Evolutionary conservation across 2,797 vertebrate species (phyloP).

Genomic region (Pampus argenteus): DNA sequence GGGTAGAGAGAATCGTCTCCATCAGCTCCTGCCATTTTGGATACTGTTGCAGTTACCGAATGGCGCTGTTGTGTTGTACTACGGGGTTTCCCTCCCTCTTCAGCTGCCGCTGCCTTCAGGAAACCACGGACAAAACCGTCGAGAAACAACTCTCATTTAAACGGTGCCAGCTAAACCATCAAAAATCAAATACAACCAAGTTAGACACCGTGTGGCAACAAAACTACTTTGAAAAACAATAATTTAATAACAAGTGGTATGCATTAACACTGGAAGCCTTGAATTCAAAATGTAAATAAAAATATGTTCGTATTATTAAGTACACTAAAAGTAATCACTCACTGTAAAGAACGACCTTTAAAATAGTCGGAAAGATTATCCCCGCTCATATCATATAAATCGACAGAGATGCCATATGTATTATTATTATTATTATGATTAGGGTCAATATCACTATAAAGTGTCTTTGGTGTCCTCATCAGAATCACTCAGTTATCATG

Average conservation of each 20-base stretch:
- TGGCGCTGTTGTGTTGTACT: constrained; percentile 75
- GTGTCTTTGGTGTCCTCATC: too few relatives aligned
- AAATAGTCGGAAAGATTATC: neutral
- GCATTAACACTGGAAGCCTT: neutral
- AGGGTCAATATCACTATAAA: too few relatives aligned
- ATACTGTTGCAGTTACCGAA: constrained; percentile 70
- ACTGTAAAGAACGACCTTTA: neutral
- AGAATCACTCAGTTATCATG: too few relatives aligned
- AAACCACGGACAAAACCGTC: neutral
- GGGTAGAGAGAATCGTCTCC: constrained; percentile 92
- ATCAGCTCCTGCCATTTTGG: constrained; percentile 91
- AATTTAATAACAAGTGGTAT: neutral
- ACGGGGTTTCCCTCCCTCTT: constrained; percentile 79
- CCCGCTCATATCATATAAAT: neutral
- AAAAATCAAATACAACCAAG: neutral
- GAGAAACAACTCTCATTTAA: neutral
- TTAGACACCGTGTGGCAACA: neutral
- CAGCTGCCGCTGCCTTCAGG: constrained; percentile 37
- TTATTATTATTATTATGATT: too few relatives aligned
- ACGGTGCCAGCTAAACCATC: too few relatives aligned
- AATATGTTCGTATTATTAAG: neutral
- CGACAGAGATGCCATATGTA: too few relatives aligned
- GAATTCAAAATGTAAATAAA: neutral
- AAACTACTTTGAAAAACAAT: neutral
- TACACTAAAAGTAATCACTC: neutral